These are phyloP conservation scores for Decapterus maruadsi DNA, from an alignment of 2,797 vertebrate genomes.

Conservation along the genomic window DNA sequence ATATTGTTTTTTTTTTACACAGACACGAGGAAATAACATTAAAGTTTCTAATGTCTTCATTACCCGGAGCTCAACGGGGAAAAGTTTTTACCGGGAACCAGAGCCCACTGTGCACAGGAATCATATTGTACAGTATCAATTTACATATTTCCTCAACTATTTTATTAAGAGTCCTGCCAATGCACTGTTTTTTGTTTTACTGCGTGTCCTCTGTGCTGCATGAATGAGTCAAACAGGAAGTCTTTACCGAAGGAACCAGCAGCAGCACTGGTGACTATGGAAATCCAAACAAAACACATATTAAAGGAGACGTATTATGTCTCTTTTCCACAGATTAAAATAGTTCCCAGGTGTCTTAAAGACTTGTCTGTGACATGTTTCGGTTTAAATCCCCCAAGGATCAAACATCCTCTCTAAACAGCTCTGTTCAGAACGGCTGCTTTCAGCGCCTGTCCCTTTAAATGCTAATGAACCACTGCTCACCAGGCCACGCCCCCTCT, in stretches of 20 bases:
- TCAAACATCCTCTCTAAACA: no score
- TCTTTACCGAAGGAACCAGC: not conserved
- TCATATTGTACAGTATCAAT: not conserved
- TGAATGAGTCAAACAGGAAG: not conserved
- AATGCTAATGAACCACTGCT: no score
- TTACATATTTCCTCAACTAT: not conserved
- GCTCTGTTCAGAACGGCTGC: no score
- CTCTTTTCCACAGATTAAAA: no score
- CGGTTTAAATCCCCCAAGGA: no score
- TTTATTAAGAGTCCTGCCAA: not conserved
- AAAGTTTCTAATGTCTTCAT: not conserved
- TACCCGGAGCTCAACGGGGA: not conserved
- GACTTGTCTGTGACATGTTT: no score
- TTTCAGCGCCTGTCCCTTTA: no score
- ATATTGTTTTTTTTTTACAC: not conserved
- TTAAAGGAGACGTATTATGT: no score
- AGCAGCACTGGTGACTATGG: not conserved
- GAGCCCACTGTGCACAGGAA: not conserved
- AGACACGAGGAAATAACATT: slow-evolving; percentile 4
- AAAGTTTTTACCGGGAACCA: slow-evolving; percentile 11
- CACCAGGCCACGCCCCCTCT: no score
- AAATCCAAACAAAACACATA: not conserved
- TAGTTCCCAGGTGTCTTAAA: no score
- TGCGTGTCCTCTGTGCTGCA: no score
- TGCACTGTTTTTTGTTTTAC: no score